These are phyloP conservation scores for Ceratotherium simum DNA, from an alignment of 2,113 vertebrate species.

Conservation along the genomic window DNA sequence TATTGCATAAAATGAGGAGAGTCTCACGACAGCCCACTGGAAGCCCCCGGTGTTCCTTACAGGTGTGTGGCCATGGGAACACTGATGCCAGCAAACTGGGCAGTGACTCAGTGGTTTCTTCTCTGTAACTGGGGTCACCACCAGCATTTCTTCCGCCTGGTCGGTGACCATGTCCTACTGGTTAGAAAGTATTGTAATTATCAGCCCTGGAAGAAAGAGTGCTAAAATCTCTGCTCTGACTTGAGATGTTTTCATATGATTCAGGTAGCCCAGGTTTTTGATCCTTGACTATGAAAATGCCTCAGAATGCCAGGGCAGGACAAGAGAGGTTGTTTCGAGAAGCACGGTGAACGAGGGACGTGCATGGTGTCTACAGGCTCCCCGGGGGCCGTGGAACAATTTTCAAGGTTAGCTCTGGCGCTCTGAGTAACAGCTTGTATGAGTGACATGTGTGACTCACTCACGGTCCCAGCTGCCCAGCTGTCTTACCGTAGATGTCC, in stretches of 20 bases:
- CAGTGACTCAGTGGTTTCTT: not conserved
- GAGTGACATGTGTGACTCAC: rapidly evolving
- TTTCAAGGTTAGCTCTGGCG: not conserved
- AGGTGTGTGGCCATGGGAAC: not conserved
- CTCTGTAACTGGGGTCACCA: not conserved
- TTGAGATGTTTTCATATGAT: not conserved
- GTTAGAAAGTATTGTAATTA: not conserved
- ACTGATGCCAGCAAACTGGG: not conserved
- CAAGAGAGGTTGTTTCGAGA: not conserved
- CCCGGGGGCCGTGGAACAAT: rapidly evolving
- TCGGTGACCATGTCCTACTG: rapidly evolving
- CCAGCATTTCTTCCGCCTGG: not conserved
- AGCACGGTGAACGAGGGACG: not conserved
- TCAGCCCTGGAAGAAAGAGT: not conserved
- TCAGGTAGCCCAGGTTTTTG: not conserved
- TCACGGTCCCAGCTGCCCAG: not conserved
- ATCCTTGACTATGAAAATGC: not conserved
- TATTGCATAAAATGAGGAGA: not conserved
- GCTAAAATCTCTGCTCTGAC: not conserved
- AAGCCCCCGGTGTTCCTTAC: not conserved
- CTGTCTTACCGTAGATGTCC: not conserved
- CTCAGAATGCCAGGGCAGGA: not conserved
- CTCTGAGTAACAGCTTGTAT: rapidly evolving
- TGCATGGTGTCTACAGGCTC: not conserved
- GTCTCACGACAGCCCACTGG: not conserved